phyloP scores from a whole-genome alignment of 2,888 invertebrate species.

The Sclerodermus sp. region DNA sequence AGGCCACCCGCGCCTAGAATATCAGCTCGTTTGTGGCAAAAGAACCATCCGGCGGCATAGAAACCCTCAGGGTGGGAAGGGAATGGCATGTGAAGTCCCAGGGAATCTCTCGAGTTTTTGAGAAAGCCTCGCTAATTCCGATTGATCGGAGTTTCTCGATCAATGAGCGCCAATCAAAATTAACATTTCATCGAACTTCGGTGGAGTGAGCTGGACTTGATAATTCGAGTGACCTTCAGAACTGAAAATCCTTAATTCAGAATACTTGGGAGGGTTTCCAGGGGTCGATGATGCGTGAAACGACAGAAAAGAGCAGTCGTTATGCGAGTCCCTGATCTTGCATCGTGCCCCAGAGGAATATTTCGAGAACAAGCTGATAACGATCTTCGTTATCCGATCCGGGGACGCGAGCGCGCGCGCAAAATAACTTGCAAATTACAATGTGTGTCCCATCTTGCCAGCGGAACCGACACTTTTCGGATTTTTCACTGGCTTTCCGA shows the following conservation, averaged over 20 bases:
- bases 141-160: too few species aligned
- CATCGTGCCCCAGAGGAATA: constrained; percentile 28
- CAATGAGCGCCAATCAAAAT: too few species aligned
- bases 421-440: constrained; percentile 35
- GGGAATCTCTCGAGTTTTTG: too few species aligned
- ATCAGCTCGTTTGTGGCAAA: constrained; percentile 33
- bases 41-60: constrained; percentile 4
- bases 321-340: constrained; percentile 23
- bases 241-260: constrained; percentile 1
- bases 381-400: constrained; percentile 38
- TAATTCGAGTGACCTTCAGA: constrained; percentile 1
- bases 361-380: constrained; percentile 34
- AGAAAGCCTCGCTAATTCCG: too few species aligned
- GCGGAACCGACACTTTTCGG: not conserved
- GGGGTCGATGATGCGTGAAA: constrained; percentile 33
- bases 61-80: not conserved
- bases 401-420: constrained; percentile 20
- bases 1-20: constrained; percentile 41
- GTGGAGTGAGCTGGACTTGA: not conserved
- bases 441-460: constrained; percentile 13
- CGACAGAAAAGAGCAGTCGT: constrained; percentile 23
- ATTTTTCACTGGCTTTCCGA: not conserved
- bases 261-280: not conserved
- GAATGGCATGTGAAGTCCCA: not conserved
- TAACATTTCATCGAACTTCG: too few species aligned